Percentiles rank a stretch among this genome's conserved stretches.
Evolutionary conservation across 2,888 invertebrate genomes (phyloP).

Genomic region (Mythimna lalbum): DNA sequence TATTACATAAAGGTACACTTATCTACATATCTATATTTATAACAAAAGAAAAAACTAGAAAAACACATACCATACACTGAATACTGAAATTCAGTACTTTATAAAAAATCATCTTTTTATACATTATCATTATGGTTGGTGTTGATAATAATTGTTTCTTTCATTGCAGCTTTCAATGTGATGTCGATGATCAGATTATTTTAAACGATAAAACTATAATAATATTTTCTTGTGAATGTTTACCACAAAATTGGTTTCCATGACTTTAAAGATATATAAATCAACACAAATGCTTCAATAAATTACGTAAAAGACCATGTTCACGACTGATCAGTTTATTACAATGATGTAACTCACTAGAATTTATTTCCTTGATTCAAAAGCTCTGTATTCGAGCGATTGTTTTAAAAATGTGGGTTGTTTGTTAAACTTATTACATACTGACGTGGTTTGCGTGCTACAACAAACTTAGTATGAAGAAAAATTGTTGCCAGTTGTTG

Average conservation of each 20-base stretch:
- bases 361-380: conserved; percentile 43
- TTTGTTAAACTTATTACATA: conserved; percentile 58
- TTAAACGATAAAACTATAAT: background rate
- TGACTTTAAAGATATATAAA: conserved; percentile 30
- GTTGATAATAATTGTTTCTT: too few relatives aligned
- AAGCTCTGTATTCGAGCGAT: conserved; percentile 34
- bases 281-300: conserved; percentile 32
- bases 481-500: conserved; percentile 79
- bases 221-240: conserved; percentile 18
- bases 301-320: conserved; percentile 24
- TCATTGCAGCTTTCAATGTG: background rate
- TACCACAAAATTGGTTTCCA: conserved; percentile 10
- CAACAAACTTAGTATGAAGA: conserved; percentile 72
- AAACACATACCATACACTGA: too few relatives aligned
- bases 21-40: too few relatives aligned
- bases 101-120: background rate
- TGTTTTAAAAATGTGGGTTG: conserved; percentile 49
- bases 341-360: conserved; percentile 29
- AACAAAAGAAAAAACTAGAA: too few relatives aligned
- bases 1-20: too few relatives aligned
- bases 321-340: conserved; percentile 33
- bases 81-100: background rate
- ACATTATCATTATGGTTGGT: background rate
- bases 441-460: conserved; percentile 73
- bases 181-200: background rate